Conservation (phyloP, 2,113 vertebrate genomes). For the Lycaon pictus region DNA sequence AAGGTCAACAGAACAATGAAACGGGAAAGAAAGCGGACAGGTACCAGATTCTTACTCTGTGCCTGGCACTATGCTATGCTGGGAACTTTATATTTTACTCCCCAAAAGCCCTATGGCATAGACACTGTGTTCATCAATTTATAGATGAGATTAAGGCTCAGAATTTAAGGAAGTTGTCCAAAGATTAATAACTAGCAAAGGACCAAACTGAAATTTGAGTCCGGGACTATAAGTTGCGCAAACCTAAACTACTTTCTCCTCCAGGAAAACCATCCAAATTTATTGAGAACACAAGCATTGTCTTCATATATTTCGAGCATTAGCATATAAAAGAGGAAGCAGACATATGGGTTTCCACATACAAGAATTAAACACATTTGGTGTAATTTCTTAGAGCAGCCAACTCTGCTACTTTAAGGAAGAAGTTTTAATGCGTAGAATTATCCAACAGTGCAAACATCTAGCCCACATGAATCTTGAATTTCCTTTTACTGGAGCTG, state of each 20-base stretch:
- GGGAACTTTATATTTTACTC: not conserved
- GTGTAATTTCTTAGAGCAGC: not conserved
- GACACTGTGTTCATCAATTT: not conserved
- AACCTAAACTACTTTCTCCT: not conserved
- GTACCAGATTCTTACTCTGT: not conserved
- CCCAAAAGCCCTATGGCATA: not conserved
- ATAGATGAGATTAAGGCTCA: not conserved
- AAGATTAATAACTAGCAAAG: not conserved
- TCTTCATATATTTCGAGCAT: not conserved
- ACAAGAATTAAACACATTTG: not conserved
- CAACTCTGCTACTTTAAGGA: not conserved
- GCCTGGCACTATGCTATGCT: not conserved
- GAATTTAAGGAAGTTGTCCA: conserved; percentile 15
- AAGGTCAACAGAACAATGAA: not conserved
- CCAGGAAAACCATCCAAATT: not conserved
- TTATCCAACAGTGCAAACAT: not conserved
- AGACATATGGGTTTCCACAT: not conserved
- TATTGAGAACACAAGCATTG: not conserved
- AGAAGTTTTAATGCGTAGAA: not conserved
- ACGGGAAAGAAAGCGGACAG: not conserved
- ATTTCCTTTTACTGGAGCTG: not conserved
- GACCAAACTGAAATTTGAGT: not conserved
- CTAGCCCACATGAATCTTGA: not conserved
- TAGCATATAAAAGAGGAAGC: not conserved
- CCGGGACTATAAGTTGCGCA: not conserved